Percentiles rank a stretch among this genome's conserved stretches.
Conservation (phyloP, 35 echinoderm and acorn worm genomes). For the Anneissia japonica region DNA sequence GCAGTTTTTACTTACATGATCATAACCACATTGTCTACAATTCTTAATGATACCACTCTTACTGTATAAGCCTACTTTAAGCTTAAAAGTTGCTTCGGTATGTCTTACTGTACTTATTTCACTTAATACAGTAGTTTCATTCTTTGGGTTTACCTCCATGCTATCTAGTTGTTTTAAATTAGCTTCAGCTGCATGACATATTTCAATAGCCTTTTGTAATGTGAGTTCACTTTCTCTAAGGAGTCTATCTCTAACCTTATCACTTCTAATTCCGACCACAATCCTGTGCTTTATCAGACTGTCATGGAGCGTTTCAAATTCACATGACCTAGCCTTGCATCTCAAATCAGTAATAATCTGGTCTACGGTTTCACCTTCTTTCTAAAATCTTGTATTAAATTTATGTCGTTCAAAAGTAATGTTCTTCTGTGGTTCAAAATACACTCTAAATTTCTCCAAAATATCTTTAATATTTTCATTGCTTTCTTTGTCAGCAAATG, state of each 20-base stretch:
- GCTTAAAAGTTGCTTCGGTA: too few species aligned
- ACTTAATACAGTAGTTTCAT: too few species aligned
- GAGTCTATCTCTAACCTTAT: slow-evolving; percentile 15
- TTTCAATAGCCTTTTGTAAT: slow-evolving; percentile 33
- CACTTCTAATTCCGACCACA: slow-evolving; percentile 23
- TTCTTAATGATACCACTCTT: too few species aligned
- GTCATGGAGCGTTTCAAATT: slow-evolving; percentile 34
- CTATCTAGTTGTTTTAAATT: slow-evolving; percentile 9
- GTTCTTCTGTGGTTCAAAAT: slow-evolving; percentile 37
- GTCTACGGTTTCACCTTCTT: slow-evolving; percentile 4
- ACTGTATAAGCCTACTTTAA: too few species aligned
- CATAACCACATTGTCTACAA: too few species aligned
- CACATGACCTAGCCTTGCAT: slow-evolving; percentile 43
- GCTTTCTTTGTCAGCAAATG: too few species aligned
- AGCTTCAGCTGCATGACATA: slow-evolving; percentile 35
- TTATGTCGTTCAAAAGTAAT: slow-evolving; percentile 55
- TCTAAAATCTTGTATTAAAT: slow-evolving; percentile 26
- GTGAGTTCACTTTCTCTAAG: slow-evolving; percentile 12
- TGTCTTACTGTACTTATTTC: too few species aligned
- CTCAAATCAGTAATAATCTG: slow-evolving; percentile 45
- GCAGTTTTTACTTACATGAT: too few species aligned
- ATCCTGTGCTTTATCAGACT: slow-evolving; percentile 32
- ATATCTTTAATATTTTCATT: too few species aligned
- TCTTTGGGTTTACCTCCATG: too few species aligned
- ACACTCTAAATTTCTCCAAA: slow-evolving; percentile 31